Evolutionary conservation across 2,888 invertebrate genomes (phyloP).

Genomic region (Tinea trinotella): DNA sequence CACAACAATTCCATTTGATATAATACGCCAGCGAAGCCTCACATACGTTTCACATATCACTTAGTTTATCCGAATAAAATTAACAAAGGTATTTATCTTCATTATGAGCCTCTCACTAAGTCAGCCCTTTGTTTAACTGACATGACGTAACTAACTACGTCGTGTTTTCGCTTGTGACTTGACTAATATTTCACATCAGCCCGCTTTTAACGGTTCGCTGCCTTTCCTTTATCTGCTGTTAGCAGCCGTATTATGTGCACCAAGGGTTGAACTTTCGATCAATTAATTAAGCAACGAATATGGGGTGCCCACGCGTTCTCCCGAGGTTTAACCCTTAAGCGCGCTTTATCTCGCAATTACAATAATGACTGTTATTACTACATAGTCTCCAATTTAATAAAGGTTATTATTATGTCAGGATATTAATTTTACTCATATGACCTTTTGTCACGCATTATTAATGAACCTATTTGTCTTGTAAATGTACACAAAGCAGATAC

Average conservation of each 20-base stretch:
- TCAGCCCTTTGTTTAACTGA: slow-evolving; percentile 62
- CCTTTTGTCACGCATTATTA: background rate
- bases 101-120: slow-evolving; percentile 64
- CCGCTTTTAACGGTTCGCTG: slow-evolving; percentile 60
- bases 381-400: background rate
- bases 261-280: slow-evolving; percentile 66
- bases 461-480: too few relatives aligned
- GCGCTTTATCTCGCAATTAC: slow-evolving; percentile 38
- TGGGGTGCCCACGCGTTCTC: slow-evolving; percentile 34
- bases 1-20: background rate
- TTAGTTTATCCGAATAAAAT: slow-evolving; percentile 57
- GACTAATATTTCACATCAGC: slow-evolving; percentile 66
- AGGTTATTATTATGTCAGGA: background rate
- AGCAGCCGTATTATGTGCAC: slow-evolving; percentile 63
- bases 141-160: slow-evolving; percentile 54
- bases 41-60: slow-evolving; percentile 23
- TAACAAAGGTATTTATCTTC: slow-evolving; percentile 68
- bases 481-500: background rate
- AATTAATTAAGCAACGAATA: slow-evolving; percentile 68
- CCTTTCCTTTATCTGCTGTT: slow-evolving; percentile 60
- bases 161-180: slow-evolving; percentile 60
- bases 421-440: background rate
- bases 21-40: background rate
- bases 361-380: slow-evolving; percentile 47
- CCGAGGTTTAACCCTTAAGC: slow-evolving; percentile 42